Evolutionary conservation across 2,888 invertebrate genomes (phyloP).

Genomic region (Sclerodermus sp.): DNA sequence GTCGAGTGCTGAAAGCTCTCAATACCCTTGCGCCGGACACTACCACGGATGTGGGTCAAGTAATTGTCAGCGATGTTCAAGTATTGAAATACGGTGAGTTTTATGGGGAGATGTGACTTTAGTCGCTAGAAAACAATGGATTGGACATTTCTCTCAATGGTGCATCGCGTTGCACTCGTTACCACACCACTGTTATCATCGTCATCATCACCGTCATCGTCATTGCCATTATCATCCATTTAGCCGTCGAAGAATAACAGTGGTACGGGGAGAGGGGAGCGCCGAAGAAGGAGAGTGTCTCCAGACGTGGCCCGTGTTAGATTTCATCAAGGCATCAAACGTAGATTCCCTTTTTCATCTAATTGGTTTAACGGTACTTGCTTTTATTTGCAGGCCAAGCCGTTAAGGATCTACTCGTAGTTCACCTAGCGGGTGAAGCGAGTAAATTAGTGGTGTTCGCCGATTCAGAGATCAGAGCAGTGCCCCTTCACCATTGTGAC

Average conservation of each 20-base stretch:
- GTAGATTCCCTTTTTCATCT: no score
- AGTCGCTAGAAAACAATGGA: no score
- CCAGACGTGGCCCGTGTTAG: no score
- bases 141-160: no score
- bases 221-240: no score
- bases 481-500: slow-evolving; percentile 83
- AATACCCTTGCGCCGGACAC: slow-evolving; percentile 72
- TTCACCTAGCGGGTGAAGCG: slow-evolving; percentile 66
- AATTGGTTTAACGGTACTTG: background rate
- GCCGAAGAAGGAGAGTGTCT: no score
- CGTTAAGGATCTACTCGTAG: slow-evolving; percentile 76
- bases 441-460: slow-evolving; percentile 88
- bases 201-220: background rate
- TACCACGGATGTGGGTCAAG: slow-evolving; percentile 58
- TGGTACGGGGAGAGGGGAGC: no score
- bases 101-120: no score
- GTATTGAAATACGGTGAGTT: slow-evolving; percentile 53
- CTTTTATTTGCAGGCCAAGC: slow-evolving; percentile 41
- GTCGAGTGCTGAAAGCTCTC: slow-evolving; percentile 87
- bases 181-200: no score
- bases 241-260: no score
- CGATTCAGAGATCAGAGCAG: slow-evolving; percentile 80
- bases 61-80: slow-evolving; percentile 63
- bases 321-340: no score
- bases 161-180: no score